phyloP scores from a whole-genome alignment of 1,140 invertebrate genomes.

The Zaprionus kolodkinae region DNA sequence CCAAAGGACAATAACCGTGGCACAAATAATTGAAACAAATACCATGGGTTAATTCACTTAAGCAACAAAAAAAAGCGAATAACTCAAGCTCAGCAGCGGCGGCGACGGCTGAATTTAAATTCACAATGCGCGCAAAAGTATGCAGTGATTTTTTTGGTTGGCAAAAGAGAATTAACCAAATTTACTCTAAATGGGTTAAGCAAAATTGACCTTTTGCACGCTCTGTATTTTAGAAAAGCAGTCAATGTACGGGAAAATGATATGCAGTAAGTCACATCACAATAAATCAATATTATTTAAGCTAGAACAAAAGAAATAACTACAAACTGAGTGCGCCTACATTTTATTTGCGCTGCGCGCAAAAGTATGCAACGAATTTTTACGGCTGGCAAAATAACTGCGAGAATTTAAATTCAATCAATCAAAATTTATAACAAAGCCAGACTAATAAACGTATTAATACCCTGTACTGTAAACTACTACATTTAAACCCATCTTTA shows the following conservation, averaged over 20 bases:
- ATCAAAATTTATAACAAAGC: too few species aligned
- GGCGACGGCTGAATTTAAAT: not conserved
- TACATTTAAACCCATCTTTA: not conserved
- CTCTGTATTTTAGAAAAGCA: too few species aligned
- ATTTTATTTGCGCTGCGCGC: not conserved
- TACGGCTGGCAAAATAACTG: not conserved
- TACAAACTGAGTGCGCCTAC: not conserved
- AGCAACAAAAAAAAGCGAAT: not conserved
- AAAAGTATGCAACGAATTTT: slow-evolving; percentile 24
- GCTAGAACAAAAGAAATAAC: too few species aligned
- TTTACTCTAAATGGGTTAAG: too few species aligned
- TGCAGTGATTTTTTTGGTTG: not conserved
- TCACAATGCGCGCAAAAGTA: not conserved
- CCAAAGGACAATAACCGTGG: not conserved
- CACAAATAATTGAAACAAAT: slow-evolving; percentile 2
- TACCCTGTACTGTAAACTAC: not conserved
- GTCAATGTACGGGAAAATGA: too few species aligned
- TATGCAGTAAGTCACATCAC: too few species aligned
- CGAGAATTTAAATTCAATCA: not conserved
- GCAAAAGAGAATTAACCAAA: too few species aligned
- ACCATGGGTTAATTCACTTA: not conserved
- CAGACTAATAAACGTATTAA: too few species aligned
- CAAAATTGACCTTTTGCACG: too few species aligned
- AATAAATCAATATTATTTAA: too few species aligned
- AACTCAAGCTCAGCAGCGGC: not conserved